Conservation (phyloP, 2,113 vertebrate species). For the Alces alces region DNA sequence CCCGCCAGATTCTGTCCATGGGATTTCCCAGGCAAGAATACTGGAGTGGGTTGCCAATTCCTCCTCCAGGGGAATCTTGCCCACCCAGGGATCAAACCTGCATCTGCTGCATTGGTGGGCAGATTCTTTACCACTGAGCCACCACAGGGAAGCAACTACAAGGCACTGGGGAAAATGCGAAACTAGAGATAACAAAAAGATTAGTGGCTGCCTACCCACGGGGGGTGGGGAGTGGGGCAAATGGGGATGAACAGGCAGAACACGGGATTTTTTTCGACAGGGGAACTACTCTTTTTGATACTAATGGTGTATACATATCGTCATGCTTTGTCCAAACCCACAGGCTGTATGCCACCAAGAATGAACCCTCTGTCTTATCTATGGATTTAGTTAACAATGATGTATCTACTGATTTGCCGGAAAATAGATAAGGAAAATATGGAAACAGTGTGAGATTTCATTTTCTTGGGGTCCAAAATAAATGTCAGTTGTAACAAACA, state of each 20-base stretch:
- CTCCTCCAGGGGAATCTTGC: neutral
- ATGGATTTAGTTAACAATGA: fast-evolving
- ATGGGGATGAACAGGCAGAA: neutral
- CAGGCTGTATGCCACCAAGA: fast-evolving
- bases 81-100: neutral
- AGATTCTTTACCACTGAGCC: neutral
- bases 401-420: fast-evolving
- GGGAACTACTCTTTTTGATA: fast-evolving
- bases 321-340: fast-evolving
- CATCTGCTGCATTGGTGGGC: neutral
- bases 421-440: neutral
- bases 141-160: fast-evolving
- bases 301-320: fast-evolving
- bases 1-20: neutral
- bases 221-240: neutral
- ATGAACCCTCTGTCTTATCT: fast-evolving
- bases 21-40: neutral
- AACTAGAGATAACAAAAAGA: neutral
- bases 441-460: neutral
- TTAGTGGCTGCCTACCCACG: neutral
- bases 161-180: neutral
- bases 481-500: fast-evolving
- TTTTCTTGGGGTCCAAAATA: neutral
- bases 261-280: neutral
- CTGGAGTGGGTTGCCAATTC: neutral